Base-by-base conservation (phyloP, 1,140 invertebrate species). In the Manduca sexta region DNA sequence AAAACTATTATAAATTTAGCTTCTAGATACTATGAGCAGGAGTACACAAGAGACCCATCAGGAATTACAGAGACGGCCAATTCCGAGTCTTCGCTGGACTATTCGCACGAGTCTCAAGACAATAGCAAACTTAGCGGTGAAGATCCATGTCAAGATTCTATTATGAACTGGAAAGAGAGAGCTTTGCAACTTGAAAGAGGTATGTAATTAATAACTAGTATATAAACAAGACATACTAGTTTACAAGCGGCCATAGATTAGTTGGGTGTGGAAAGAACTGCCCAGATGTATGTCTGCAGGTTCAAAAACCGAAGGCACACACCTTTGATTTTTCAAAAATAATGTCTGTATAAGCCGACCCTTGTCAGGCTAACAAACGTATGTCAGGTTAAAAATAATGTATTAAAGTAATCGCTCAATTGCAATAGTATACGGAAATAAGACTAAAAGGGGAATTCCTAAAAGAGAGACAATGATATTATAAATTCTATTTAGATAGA, bases 161-260 rank as follows among this genome's bases (percentile, higher is more conserved):
- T 72, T 1, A 41, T 70, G 34, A 82, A 86, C 12, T 89, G 88
- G 88, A 87, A 88, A 48, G 88, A 89, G 52, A 78, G 87, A 31
- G 88, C 88, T 0, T 46, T 89, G 49, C 88, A 89, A 61, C 76
- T 89, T 52, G 88, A 89, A 60, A 88, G 88, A 84, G 88, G 88
- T 85, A 55, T 17, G 29, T 29, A 29, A 45, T 16, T 31, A 15
- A 3, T 1, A 13, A 16, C 15, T 16, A 39, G 17, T 8, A 2
- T 16, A 10, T 39, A 39, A 39, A 14, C 7, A 16, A 16, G 1
- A 39, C 1, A 39, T 7, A 16, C 8, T 14, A n/a, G 13, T n/a
- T 11, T 37, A 37, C 8, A n/a, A n/a, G n/a, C n/a, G n/a, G n/a
- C n/a, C n/a, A n/a, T n/a, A n/a, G n/a, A n/a, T n/a, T n/a, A n/a